Evolutionary conservation across 1,140 invertebrate species (phyloP).

Genomic region (Lordiphosa clarofinis): DNA sequence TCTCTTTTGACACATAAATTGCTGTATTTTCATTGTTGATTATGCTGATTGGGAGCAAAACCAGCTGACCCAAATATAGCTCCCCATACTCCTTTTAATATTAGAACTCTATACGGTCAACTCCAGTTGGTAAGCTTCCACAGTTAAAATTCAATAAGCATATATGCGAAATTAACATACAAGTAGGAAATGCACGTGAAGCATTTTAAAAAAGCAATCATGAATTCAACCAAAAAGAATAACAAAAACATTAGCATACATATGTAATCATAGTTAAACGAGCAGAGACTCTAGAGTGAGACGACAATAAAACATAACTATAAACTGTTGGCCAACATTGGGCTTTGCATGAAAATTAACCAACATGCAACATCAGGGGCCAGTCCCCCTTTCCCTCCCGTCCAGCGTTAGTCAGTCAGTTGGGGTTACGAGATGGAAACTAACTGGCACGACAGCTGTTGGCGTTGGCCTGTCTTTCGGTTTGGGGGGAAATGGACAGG

Average conservation of each 20-base stretch:
- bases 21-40: slow-evolving; percentile 1
- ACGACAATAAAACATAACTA: slow-evolving; percentile 58
- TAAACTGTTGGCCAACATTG: slow-evolving; percentile 43
- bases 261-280: slow-evolving; percentile 33
- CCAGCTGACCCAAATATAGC: not conserved
- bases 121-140: not conserved
- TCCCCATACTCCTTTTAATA: not conserved
- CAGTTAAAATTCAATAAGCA: slow-evolving; percentile 52
- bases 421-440: slow-evolving; percentile 41
- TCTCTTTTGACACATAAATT: no score
- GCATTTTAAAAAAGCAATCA: slow-evolving; percentile 31
- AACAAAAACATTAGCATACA: slow-evolving; percentile 21
- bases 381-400: not conserved
- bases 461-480: slow-evolving; percentile 61
- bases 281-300: not conserved
- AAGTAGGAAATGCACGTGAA: slow-evolving; percentile 43
- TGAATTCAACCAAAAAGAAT: slow-evolving; percentile 30
- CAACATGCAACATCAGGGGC: slow-evolving; percentile 29
- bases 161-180: slow-evolving; percentile 57
- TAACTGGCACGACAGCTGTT: slow-evolving; percentile 65
- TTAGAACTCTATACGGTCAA: not conserved
- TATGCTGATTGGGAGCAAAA: slow-evolving; percentile 8
- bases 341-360: slow-evolving; percentile 46
- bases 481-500: slow-evolving; percentile 32
- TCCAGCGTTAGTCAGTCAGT: not conserved